phyloP scores from a whole-genome alignment of 92 coral and sea anemone species.

The Plumapathes pennacea region DNA sequence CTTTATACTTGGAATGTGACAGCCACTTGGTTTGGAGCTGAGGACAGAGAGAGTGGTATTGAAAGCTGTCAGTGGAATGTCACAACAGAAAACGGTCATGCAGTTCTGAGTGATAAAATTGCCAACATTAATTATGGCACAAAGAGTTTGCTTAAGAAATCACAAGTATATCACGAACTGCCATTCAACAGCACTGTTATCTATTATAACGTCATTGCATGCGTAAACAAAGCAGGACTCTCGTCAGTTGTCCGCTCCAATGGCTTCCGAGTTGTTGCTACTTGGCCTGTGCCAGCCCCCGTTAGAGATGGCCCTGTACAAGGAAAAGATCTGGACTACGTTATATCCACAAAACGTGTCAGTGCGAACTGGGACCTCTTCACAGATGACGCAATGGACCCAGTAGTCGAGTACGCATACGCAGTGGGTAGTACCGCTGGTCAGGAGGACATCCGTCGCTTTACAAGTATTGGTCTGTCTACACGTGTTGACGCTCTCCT shows the following conservation, averaged over 20 bases:
- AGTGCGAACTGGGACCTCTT: conserved; percentile 82
- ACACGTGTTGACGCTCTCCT: conserved; percentile 41
- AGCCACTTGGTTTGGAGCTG: conserved; percentile 80
- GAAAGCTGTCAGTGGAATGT: conserved; percentile 68
- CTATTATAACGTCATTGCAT: conserved; percentile 58
- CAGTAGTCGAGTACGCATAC: conserved; percentile 76
- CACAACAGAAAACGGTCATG: conserved; percentile 1
- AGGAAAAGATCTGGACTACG: conserved; percentile 45
- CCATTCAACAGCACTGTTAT: conserved; percentile 10
- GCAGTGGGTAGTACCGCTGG: conserved; percentile 65
- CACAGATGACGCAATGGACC: conserved; percentile 59
- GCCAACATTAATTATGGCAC: conserved; percentile 26
- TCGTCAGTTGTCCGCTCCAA: conserved; percentile 48
- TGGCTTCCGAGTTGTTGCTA: conserved; percentile 70
- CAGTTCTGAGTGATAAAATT: conserved; percentile 13
- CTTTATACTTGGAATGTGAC: conserved; percentile 60
- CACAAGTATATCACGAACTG: conserved; percentile 29
- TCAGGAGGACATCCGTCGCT: conserved; percentile 63
- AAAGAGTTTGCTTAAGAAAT: conserved; percentile 31
- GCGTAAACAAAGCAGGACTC: conserved; percentile 67
- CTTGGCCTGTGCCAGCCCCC: conserved; percentile 77
- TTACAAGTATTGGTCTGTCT: conserved; percentile 57
- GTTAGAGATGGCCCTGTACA: conserved; percentile 57
- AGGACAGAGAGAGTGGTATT: conserved; percentile 72
- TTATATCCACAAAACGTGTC: conserved; percentile 49